Evolutionary conservation across 2,888 invertebrate genomes (phyloP).

Genomic region (Helobdella robusta): DNA sequence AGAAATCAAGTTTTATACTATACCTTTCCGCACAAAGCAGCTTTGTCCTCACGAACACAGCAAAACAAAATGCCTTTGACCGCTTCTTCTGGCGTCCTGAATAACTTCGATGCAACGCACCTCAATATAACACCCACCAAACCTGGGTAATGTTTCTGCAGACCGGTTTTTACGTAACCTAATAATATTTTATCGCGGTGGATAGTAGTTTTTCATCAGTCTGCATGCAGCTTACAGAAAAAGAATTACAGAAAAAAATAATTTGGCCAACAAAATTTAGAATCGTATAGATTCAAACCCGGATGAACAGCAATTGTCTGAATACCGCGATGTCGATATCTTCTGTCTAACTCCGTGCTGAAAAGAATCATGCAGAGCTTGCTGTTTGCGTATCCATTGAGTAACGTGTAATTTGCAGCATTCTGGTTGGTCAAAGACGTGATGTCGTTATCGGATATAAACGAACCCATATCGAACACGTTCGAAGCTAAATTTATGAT

Average conservation of each 20-base stretch:
- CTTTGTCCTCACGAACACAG: background rate
- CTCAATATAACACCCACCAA: background rate
- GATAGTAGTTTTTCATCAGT: background rate
- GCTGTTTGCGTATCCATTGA: slow-evolving; percentile 11
- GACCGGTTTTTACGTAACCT: background rate
- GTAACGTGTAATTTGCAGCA: background rate
- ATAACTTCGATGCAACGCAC: background rate
- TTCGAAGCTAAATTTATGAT: slow-evolving; percentile 12
- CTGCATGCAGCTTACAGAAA: too few relatives aligned
- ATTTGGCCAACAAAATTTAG: too few relatives aligned
- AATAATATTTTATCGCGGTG: background rate
- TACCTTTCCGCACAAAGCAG: background rate
- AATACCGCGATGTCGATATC: background rate
- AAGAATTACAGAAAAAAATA: too few relatives aligned
- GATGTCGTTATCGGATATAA: background rate
- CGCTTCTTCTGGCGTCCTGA: background rate
- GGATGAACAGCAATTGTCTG: slow-evolving; percentile 2
- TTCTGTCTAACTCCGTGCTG: background rate
- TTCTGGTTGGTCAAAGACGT: background rate
- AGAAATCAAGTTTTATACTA: too few relatives aligned
- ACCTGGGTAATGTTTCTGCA: slow-evolving; percentile 10
- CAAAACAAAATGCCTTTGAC: background rate
- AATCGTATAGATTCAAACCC: background rate
- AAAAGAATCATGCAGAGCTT: slow-evolving; percentile 10
- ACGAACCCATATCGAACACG: background rate